Base-by-base conservation (phyloP, 2,113 vertebrate genomes). In the Capreolus pygargus region DNA sequence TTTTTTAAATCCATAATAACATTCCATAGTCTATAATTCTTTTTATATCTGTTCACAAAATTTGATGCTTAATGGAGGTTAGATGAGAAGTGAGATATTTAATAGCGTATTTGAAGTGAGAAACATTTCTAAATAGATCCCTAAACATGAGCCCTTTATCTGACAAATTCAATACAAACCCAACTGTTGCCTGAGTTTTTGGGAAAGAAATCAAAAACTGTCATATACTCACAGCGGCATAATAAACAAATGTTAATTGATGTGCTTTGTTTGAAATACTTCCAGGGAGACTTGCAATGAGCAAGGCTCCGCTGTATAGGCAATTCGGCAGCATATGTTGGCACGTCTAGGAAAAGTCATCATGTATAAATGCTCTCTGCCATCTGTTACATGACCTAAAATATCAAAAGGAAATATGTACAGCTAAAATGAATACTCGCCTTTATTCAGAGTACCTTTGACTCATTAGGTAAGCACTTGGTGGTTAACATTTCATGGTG, bases 191-290 rank as follows among this genome's bases (percentile, higher is more conserved):
- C 83, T 92, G 88, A 96, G 92, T 96, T 79, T 96, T 94, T 92
- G 89, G 96, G 21, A 97, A 92, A n/a, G 97, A 98, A 98, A 98
- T 55, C 36, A 97, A 98, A 98, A 97, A 93, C 97, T 98, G 97
- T 86, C 83, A 87, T 91, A 84, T 97, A 94, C 4, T 3, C 96
- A 83, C 55, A 95, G 64, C 67, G 91, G 94, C 93, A 98, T 97
- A 98, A 98, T 98, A 98, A 99, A 97, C 96, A 98, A 98, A 98
- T 97, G 97, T 98, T 98, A 98, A 99, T 98, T 98, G 98, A 98
- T 92, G 92, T 97, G 82, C 97, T 98, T 98, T 98, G 96, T 98
- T 98, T 97, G 90, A 98, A 97, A 99, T 98, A 96, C 95, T 97
- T 98, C 98, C 98, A 97, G 92, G 0, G 98, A 98, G 98, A 98